Base-by-base conservation (phyloP, 2,797 vertebrate genomes). In the Hyperoplus lanceolatus region DNA sequence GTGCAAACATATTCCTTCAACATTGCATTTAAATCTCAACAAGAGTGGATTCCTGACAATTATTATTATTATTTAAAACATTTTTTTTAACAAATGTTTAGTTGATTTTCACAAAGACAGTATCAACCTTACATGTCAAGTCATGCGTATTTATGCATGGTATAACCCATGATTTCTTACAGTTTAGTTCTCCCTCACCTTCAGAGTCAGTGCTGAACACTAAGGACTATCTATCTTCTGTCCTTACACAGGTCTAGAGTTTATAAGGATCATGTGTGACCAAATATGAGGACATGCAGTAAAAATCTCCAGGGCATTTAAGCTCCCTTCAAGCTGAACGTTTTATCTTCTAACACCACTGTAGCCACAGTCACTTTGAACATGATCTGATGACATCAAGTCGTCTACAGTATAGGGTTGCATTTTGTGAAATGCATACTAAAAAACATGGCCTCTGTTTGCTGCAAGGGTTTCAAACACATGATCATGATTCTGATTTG, bases 251-350 rank as follows among this genome's bases (percentile, higher is more conserved):
- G 73, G 80, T 78, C 60, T 66, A 29, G 36, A 73, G 18, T 42
- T 66, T 71, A 75, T 51, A 38, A 59, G 21, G 38, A 49, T 73
- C 48, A 49, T 9, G 10, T 39, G 58, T 77, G 80, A 77, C 75
- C 61, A 59, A 39, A 63, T 70, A 77, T 79, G 77, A 73, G 68
- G 68, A 73, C 74, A 73, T 80, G 58, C 59, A 66, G 43, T 54
- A 41, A 46, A 63, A 21, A 4, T 39, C 81, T 77, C 42, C 1
- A 16, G 43, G 36, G 55, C 10, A 48, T 43, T 38, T 5, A 2
- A 60, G 18, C 62, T 79, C 15, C 45, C 50, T 55, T 29, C 62
- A 68, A 58, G 50, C 39, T 50, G 43, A 57, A 77, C 46, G 63
- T 48, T 69, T 46, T 7, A 5, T 77, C 36, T 14, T 66, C 54